Evolutionary conservation across 2,888 invertebrate genomes (phyloP), one percentile per base, ranked within the genome.

Genomic region (Chrysopilus asiliformis): DNA sequence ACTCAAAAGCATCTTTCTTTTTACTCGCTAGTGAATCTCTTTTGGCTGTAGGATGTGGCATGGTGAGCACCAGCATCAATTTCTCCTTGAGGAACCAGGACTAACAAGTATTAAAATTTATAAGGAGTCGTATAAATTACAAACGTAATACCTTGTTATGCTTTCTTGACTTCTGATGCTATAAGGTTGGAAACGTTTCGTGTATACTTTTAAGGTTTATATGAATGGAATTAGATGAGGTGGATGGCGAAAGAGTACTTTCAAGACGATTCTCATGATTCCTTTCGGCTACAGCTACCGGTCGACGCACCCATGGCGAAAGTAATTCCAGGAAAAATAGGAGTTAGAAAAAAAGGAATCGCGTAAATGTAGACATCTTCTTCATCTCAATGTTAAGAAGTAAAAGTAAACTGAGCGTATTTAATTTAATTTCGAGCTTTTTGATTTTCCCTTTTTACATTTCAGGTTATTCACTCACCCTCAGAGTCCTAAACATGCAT

Each of bases 391-490:
- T n/a, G n/a, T n/a, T 8, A 10, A 7, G 28, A 36, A 42, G 39
- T 42, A 48, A 49, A 51, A 52, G 44, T 49, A 51, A 53, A 52
- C 52, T 50, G 51, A 51, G 52, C 51, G 52, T 50, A 51, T 55
- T 55, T 53, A 53, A 55, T 55, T 55, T 55, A 53, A 55, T 55
- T 55, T 55, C 48, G 50, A 49, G 52, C 51, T 52, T 53, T 48
- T 53, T 55, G 50, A 52, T 52, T 53, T 38, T 40, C 38, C 42
- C 35, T 33, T 36, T 33, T 38, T 38, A 12, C 30, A 17, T 25
- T 34, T 38, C 24, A 16, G 29, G 29, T 34, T 34, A 22, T 22
- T 22, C 10, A n/a, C n/a, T n/a, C n/a, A n/a, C n/a, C n/a, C n/a
- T n/a, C n/a, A n/a, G n/a, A n/a, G n/a, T n/a, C n/a, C n/a, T n/a